Percentiles rank a stretch among this genome's conserved stretches.
These are phyloP conservation scores for Zoanthus sansibaricus DNA, from an alignment of 92 coral and sea anemone species.

Conservation along the genomic window DNA sequence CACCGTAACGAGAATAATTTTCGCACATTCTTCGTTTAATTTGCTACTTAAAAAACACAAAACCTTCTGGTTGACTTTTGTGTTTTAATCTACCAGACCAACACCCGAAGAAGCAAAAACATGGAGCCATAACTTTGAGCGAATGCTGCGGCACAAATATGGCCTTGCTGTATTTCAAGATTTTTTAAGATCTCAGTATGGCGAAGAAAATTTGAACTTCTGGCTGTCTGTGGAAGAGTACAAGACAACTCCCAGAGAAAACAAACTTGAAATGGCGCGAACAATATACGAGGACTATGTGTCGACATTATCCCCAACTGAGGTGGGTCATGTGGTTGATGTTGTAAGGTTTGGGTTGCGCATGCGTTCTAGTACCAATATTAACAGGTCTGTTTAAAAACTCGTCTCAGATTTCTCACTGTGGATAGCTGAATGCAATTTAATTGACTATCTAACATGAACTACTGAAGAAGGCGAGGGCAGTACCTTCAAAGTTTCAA, in stretches of 20 bases:
- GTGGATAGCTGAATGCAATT: too few species aligned
- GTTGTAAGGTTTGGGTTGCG: too few species aligned
- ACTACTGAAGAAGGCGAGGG: too few species aligned
- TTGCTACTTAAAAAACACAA: too few species aligned
- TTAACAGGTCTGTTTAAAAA: too few species aligned
- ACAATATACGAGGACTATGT: conserved; percentile 96
- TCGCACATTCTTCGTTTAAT: background rate
- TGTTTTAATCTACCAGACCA: conserved; percentile 66
- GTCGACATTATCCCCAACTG: conserved; percentile 96
- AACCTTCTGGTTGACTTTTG: too few species aligned
- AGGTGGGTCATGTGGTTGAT: conserved; percentile 63
- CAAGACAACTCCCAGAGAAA: conserved; percentile 58
- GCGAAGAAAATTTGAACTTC: conserved; percentile 91
- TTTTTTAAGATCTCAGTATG: conserved; percentile 92
- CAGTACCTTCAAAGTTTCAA: too few species aligned
- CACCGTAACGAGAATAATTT: background rate
- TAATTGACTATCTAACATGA: too few species aligned
- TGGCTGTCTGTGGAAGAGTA: conserved; percentile 98
- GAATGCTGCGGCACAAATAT: conserved; percentile 78
- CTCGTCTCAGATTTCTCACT: too few species aligned
- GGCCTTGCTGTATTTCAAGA: conserved; percentile 90
- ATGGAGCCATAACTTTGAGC: conserved; percentile 85
- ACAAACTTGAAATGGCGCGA: conserved; percentile 75
- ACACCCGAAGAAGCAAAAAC: conserved; percentile 83
- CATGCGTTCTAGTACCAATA: too few species aligned